Percentiles rank a stretch among this genome's conserved stretches.
Evolutionary conservation across 2,113 vertebrate species (phyloP).

Genomic region (Petrocephalus microphthalmus): DNA sequence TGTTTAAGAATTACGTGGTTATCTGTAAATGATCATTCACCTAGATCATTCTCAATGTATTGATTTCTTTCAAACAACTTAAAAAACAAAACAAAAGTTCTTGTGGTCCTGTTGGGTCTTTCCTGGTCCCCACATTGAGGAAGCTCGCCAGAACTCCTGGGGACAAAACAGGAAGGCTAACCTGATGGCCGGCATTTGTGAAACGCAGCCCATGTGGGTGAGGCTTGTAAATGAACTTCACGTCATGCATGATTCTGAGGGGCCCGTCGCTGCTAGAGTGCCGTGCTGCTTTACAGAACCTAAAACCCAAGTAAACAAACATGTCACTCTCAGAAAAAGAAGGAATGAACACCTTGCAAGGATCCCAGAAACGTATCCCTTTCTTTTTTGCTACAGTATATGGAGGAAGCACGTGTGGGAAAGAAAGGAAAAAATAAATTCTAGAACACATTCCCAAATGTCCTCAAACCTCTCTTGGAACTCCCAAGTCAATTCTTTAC

Average conservation of each 20-base stretch:
- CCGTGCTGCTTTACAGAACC: too few species aligned
- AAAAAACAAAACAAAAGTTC: neutral
- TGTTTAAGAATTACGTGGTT: neutral
- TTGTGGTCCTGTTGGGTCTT: neutral
- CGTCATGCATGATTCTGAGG: neutral
- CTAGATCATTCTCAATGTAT: neutral
- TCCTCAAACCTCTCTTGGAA: neutral
- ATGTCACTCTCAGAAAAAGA: neutral
- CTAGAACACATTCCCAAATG: neutral
- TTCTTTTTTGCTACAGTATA: neutral
- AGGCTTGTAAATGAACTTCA: neutral
- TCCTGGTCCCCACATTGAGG: neutral
- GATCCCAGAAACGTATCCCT: neutral
- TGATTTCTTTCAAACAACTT: neutral
- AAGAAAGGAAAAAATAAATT: neutral
- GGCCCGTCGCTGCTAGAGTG: neutral
- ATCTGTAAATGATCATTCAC: neutral
- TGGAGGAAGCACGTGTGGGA: neutral
- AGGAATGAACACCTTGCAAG: neutral
- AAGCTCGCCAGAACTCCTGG: neutral
- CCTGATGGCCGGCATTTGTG: neutral
- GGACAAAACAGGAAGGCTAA: neutral
- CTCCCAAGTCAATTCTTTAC: neutral
- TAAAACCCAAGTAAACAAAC: neutral
- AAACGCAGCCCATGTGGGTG: neutral